A percentile compares a stretch with the other conserved stretches of the same genome.
Evolutionary conservation across 2,888 invertebrate genomes (phyloP).

Genomic region (Endomychus coccineus): DNA sequence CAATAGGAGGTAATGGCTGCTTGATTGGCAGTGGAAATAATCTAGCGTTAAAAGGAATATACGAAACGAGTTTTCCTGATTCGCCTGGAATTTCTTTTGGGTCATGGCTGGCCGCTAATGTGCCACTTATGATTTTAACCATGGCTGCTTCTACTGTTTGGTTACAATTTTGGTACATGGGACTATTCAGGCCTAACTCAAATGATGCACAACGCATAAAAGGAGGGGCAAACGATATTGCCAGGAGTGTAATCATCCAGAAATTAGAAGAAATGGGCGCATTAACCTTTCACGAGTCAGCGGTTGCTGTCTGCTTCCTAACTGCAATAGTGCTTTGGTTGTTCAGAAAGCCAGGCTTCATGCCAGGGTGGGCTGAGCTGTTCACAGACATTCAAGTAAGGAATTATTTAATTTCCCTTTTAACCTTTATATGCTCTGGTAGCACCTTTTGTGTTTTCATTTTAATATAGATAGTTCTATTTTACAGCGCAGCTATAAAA

Average conservation of each 20-base stretch:
- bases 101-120: conserved; percentile 72
- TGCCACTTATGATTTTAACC: conserved; percentile 69
- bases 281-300: conserved; percentile 42
- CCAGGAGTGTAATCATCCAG: conserved; percentile 37
- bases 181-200: conserved; percentile 44
- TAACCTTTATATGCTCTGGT: too few relatives aligned
- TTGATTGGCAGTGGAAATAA: conserved; percentile 14
- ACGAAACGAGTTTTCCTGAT: conserved; percentile 11
- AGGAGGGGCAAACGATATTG: conserved; percentile 29
- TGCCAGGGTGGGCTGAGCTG: conserved; percentile 49
- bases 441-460: too few relatives aligned
- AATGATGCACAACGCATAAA: conserved; percentile 16
- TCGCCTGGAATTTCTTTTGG: conserved; percentile 65
- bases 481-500: too few relatives aligned
- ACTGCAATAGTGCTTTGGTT: conserved; percentile 50
- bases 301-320: conserved; percentile 41
- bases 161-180: conserved; percentile 68
- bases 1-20: conserved; percentile 13
- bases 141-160: conserved; percentile 66
- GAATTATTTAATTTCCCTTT: too few relatives aligned
- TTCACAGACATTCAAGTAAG: conserved; percentile 18
- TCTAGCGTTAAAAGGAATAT: conserved; percentile 13
- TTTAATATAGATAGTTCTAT: too few relatives aligned
- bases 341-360: conserved; percentile 50
- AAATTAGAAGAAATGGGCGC: conserved; percentile 45